Evolutionary conservation across 2,113 vertebrate species (phyloP).

Genomic region (Pollimyrus isidori): DNA sequence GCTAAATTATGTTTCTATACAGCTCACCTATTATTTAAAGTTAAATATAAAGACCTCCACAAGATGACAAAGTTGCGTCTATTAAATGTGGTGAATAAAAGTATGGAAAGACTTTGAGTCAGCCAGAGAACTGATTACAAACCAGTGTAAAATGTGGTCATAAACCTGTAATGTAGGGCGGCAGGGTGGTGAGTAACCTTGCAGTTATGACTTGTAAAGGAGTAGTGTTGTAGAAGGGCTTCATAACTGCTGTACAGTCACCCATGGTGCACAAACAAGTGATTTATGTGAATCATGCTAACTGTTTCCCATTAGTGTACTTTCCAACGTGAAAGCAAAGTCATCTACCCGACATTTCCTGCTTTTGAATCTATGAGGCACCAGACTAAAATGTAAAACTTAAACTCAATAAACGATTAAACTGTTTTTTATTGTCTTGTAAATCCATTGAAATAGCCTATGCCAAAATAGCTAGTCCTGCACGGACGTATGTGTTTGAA

Average conservation of each 20-base stretch:
- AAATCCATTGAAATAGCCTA: background rate
- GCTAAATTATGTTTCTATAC: background rate
- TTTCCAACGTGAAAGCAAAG: background rate
- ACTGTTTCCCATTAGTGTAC: background rate
- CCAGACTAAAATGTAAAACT: background rate
- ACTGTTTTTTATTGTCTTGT: background rate
- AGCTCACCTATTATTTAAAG: background rate
- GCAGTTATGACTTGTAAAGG: background rate
- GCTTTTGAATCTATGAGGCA: background rate
- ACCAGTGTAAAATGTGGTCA: background rate
- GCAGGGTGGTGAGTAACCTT: background rate
- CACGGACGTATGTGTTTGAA: background rate
- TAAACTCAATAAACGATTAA: background rate
- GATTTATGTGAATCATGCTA: background rate
- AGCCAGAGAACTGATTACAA: background rate
- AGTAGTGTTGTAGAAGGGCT: background rate
- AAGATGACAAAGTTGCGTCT: background rate
- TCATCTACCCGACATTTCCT: background rate
- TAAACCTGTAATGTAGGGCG: background rate
- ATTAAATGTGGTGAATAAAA: background rate
- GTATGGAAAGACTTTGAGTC: background rate
- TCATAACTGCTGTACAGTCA: background rate
- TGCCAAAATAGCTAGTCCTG: background rate
- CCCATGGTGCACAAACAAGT: background rate
- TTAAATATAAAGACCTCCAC: background rate